phyloP scores from a whole-genome alignment of 2,113 vertebrate species.

The Naja naja region DNA sequence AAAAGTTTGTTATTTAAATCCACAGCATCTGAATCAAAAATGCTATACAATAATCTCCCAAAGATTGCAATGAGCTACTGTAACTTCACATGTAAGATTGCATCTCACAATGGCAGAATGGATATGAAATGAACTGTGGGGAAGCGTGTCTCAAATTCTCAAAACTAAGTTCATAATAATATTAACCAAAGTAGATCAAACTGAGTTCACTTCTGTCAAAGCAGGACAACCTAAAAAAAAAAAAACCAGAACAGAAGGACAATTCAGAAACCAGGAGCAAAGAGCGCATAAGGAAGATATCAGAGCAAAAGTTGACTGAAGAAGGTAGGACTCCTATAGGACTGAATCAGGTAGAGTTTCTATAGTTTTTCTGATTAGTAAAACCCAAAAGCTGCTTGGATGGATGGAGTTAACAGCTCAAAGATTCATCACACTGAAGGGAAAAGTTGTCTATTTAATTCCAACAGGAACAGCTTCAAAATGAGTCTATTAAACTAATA shows the following conservation, averaged over 20 bases:
- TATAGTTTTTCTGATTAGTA: not conserved
- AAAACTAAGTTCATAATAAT: not conserved
- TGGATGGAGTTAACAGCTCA: not conserved
- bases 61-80: not conserved
- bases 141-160: not conserved
- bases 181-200: not conserved
- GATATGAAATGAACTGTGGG: not conserved
- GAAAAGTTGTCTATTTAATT: not conserved
- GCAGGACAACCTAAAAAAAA: not conserved
- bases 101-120: not conserved
- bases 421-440: not conserved
- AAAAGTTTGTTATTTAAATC: not conserved
- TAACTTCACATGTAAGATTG: not conserved
- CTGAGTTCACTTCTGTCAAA: not conserved
- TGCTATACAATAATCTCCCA: not conserved
- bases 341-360: not conserved
- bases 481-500: not conserved
- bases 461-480: not conserved
- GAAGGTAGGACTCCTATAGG: not conserved
- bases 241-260: not conserved
- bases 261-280: not conserved
- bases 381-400: not conserved
- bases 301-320: not conserved
- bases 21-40: not conserved
- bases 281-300: not conserved